Percentiles rank a stretch among this genome's conserved stretches.
phyloP scores from a whole-genome alignment of 2,113 vertebrate genomes.

The Pyrgilauda ruficollis region DNA sequence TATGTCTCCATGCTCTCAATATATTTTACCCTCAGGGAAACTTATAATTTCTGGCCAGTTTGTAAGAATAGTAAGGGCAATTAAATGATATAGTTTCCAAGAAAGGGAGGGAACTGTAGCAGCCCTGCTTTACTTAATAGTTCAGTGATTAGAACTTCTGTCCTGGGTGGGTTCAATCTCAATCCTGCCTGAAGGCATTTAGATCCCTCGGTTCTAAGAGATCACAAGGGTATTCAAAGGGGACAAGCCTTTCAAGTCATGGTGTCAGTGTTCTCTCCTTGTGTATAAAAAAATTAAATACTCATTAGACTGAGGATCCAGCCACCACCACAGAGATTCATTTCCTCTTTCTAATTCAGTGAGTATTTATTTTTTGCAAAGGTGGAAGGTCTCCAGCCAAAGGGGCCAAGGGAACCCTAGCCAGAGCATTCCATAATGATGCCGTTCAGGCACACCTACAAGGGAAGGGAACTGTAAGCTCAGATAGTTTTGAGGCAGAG shows the following conservation, averaged over 20 bases:
- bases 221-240: not conserved
- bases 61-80: not conserved
- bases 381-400: not conserved
- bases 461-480: not conserved
- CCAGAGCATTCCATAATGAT: rapidly evolving
- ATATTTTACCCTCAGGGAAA: not conserved
- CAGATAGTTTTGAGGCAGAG: not conserved
- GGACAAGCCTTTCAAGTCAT: not conserved
- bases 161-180: not conserved
- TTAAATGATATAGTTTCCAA: not conserved
- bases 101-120: not conserved
- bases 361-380: not conserved
- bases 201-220: not conserved
- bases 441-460: not conserved
- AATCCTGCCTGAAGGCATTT: not conserved
- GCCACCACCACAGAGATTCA: not conserved
- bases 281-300: not conserved
- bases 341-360: not conserved
- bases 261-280: not conserved
- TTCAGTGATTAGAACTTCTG: not conserved
- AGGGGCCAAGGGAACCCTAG: rapidly evolving
- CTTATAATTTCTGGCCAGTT: not conserved
- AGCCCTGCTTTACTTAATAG: not conserved
- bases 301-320: not conserved
- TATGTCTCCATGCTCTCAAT: not conserved